phyloP scores from a whole-genome alignment of 2,797 vertebrate species.

The Rhinella marina region DNA sequence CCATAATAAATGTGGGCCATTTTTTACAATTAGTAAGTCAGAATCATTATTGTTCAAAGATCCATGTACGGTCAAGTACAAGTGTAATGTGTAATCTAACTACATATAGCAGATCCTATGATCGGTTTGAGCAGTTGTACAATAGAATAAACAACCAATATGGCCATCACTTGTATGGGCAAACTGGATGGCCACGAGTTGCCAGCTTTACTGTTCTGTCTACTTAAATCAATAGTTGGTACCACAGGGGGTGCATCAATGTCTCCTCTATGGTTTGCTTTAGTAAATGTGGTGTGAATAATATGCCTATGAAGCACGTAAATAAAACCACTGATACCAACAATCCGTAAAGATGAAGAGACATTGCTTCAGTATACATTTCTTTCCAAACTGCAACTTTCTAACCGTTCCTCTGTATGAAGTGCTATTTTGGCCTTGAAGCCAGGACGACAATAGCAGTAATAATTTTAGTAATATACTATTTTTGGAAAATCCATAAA shows the following conservation, averaged over 20 bases:
- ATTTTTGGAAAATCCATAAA: slow-evolving; percentile 5
- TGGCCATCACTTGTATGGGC: not conserved
- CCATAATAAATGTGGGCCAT: no score
- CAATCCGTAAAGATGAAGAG: slow-evolving; percentile 5
- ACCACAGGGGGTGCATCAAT: not conserved
- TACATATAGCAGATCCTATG: not conserved
- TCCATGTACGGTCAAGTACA: no score
- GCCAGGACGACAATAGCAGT: not conserved
- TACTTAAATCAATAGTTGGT: not conserved
- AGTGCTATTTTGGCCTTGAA: slow-evolving; percentile 12
- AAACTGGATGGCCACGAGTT: not conserved
- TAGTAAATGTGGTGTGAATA: not conserved
- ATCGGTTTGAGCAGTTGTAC: not conserved
- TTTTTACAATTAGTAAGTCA: not conserved
- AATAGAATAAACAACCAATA: not conserved
- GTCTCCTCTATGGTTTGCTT: not conserved
- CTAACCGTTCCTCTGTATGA: not conserved
- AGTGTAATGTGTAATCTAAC: not conserved
- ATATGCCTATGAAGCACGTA: not conserved
- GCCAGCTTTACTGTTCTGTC: not conserved
- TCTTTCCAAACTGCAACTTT: not conserved
- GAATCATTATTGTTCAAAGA: no score
- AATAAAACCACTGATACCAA: slow-evolving; percentile 20
- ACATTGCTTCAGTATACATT: slow-evolving; percentile 17
- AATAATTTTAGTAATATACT: slow-evolving; percentile 25